These are phyloP conservation scores for Hemibagrus guttatus DNA, from an alignment of 2,797 vertebrate species.

Conservation along the genomic window DNA sequence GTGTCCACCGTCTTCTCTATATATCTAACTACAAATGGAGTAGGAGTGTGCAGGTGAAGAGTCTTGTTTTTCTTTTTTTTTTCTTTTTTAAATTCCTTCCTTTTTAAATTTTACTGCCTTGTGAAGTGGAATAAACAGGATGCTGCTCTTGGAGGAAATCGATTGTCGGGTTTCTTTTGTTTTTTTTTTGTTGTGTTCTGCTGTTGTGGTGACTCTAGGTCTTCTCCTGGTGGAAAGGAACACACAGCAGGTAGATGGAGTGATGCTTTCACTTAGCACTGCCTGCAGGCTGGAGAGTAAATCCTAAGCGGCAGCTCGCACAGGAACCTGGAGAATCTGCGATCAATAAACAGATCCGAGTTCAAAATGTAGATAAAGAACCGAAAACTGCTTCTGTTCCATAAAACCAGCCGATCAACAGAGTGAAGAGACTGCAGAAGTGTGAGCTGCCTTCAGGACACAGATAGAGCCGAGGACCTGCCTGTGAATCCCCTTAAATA, in stretches of 20 bases:
- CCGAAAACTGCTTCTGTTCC: background rate
- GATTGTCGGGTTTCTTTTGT: conserved; percentile 20
- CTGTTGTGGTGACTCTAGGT: conserved; percentile 22
- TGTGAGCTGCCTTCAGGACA: background rate
- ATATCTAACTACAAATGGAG: conserved; percentile 33
- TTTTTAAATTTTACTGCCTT: background rate
- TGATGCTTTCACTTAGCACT: conserved; percentile 37
- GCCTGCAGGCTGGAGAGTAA: conserved; percentile 24
- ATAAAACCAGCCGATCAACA: background rate
- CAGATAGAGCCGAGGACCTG: background rate
- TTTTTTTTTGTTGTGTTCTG: conserved; percentile 4
- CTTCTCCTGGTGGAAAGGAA: conserved; percentile 36
- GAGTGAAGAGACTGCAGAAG: background rate
- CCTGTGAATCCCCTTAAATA: background rate
- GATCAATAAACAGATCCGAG: background rate
- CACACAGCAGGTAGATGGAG: conserved; percentile 36
- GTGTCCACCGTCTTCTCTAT: conserved; percentile 21
- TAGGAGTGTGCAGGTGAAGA: conserved; percentile 23
- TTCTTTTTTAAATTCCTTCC: background rate
- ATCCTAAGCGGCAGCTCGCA: conserved; percentile 16
- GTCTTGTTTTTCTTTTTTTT: background rate
- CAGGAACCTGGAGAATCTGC: background rate
- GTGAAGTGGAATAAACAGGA: background rate
- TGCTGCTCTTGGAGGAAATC: conserved; percentile 20
- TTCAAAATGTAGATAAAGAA: background rate